phyloP scores from a whole-genome alignment of 1,140 invertebrate genomes.

The Habropoda laboriosa region DNA sequence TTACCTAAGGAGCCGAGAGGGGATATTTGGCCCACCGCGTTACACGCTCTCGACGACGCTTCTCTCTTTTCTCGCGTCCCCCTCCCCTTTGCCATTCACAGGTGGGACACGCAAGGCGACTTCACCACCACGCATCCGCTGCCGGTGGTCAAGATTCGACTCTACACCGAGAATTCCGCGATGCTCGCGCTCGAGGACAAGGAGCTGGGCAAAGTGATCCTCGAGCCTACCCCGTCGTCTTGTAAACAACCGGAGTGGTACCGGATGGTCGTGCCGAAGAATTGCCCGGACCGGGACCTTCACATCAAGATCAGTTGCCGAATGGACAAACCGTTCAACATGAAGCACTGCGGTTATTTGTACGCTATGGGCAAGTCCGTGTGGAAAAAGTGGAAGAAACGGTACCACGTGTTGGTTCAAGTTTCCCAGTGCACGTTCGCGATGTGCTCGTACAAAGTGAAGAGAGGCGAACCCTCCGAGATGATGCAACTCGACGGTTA shows the following conservation, averaged over 20 bases:
- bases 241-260: slow-evolving; percentile 98
- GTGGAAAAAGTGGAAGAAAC: slow-evolving; percentile 99
- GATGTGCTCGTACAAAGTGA: slow-evolving; percentile 99
- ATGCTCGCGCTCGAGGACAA: slow-evolving; percentile 99
- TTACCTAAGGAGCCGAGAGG: no score
- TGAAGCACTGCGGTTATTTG: slow-evolving; percentile 97
- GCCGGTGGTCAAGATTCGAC: slow-evolving; percentile 97
- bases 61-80: not conserved
- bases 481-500: slow-evolving; percentile 99
- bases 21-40: no score
- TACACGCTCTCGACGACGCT: no score
- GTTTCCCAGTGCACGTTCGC: slow-evolving; percentile 99
- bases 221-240: slow-evolving; percentile 95
- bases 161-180: slow-evolving; percentile 98
- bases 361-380: slow-evolving; percentile 98
- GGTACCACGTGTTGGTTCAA: slow-evolving; percentile 99
- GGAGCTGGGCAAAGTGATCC: slow-evolving; percentile 96
- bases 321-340: slow-evolving; percentile 99
- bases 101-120: slow-evolving; percentile 99
- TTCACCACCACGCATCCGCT: slow-evolving; percentile 98
- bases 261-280: slow-evolving; percentile 97
- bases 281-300: slow-evolving; percentile 96
- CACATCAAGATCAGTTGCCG: slow-evolving; percentile 98
- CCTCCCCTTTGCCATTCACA: no score
- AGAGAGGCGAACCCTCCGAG: slow-evolving; percentile 99